phyloP scores from a whole-genome alignment of 1,140 invertebrate species.

The Chironomus striatipennis region DNA sequence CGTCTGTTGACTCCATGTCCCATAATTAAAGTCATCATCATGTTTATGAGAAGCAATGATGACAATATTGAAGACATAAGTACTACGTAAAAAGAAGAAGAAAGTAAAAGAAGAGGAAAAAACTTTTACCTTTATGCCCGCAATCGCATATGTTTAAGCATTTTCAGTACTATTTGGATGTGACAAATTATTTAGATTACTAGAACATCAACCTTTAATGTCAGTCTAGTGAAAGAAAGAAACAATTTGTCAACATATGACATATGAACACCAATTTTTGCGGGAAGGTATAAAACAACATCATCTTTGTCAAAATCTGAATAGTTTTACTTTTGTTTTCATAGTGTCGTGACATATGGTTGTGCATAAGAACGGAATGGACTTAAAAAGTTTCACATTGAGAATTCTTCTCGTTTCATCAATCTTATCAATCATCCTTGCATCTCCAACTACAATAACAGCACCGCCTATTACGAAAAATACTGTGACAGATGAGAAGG shows the following conservation, averaged over 20 bases:
- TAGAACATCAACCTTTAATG: slow-evolving; percentile 3
- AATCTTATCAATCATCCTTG: background rate
- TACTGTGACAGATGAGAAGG: background rate
- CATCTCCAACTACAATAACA: background rate
- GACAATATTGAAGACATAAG: too few relatives aligned
- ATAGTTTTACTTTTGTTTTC: background rate
- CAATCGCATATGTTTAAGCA: background rate
- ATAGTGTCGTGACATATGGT: background rate
- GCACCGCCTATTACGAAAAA: background rate
- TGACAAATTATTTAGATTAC: slow-evolving; percentile 14
- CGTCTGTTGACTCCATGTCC: slow-evolving; percentile 3
- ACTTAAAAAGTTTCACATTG: background rate
- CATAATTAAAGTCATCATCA: slow-evolving; percentile 16
- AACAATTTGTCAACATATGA: background rate
- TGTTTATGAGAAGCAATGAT: background rate
- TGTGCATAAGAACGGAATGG: background rate
- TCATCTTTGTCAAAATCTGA: background rate
- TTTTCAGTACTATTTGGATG: slow-evolving; percentile 5
- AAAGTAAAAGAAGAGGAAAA: too few relatives aligned
- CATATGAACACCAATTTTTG: background rate
- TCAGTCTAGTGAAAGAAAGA: background rate
- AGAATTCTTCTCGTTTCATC: background rate
- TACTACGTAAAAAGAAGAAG: too few relatives aligned
- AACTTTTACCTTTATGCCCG: background rate
- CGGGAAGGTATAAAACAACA: background rate